Percentiles rank a stretch among this genome's conserved stretches.
These are phyloP conservation scores for Ciconia nigra DNA, from an alignment of 2,797 vertebrate genomes.

Conservation along the genomic window DNA sequence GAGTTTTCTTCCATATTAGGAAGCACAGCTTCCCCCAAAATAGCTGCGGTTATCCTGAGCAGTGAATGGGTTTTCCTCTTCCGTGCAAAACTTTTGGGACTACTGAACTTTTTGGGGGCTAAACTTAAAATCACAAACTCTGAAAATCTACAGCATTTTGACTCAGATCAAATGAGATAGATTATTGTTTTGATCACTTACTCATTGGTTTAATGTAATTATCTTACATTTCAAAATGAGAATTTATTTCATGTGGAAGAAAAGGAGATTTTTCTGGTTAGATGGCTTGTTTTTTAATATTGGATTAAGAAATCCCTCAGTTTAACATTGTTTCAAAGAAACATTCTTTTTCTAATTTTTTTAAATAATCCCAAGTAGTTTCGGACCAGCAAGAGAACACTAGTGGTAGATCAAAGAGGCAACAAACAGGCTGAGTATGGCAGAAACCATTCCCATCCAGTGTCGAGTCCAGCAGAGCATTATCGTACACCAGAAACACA, in stretches of 20 bases:
- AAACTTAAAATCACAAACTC: not conserved
- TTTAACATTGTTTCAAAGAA: not conserved
- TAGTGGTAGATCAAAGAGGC: not conserved
- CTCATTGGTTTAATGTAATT: not conserved
- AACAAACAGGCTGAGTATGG: rapidly evolving
- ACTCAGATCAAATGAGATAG: not conserved
- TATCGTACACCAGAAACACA: rapidly evolving
- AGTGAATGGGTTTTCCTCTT: not conserved
- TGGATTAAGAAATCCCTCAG: not conserved
- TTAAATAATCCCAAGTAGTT: not conserved
- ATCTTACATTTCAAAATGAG: not conserved
- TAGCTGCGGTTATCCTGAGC: not conserved
- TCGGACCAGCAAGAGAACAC: not conserved
- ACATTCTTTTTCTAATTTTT: not conserved
- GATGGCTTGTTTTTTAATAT: not conserved
- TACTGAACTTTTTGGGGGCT: not conserved
- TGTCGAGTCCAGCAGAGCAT: too few species aligned
- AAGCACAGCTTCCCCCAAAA: not conserved
- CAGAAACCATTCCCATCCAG: not conserved
- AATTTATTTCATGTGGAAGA: not conserved
- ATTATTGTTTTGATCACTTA: not conserved
- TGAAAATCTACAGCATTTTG: not conserved
- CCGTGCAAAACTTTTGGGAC: not conserved
- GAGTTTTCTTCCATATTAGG: constrained; percentile 44
- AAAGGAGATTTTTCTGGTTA: not conserved